Evolutionary conservation across 2,888 invertebrate genomes (phyloP), one percentile per base, ranked within the genome.

Genomic region (Biston stratarius): DNA sequence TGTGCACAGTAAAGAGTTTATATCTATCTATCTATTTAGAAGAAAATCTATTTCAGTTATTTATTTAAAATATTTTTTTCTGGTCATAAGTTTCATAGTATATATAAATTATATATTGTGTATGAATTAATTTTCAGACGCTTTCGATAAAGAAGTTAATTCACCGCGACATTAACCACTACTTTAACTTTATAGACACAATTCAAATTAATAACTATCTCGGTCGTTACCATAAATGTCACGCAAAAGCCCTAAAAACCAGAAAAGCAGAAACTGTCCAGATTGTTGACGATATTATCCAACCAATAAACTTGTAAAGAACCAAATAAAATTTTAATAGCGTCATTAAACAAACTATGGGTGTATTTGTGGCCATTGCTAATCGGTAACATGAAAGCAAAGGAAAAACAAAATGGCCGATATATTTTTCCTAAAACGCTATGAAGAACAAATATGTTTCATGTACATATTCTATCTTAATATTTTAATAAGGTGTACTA

Each of bases 231-330:
- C 38, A 67, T 67, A 67, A 67, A 67, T 36, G 66, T 67, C 66
- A 61, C 52, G 58, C 45, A 40, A 45, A 61, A 57, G 51, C 66
- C 52, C 38, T 66, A 47, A 66, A 66, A 66, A 42, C 55, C 60
- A 55, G 52, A 66, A 61, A 61, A 45, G 44, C 51, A 60, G 52
- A 51, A 61, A 56, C 65, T 36, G 44, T 42, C 61, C 61, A 61
- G 66, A 61, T 67, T 67, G 57, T 52, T 58, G n/a, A 65, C 55
- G 44, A 61, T 61, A 67, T 61, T 67, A 67, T 61, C 53, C 61
- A 6, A 67, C 66, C 61, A 61, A 61, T 67, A 61, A 61, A 67
- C 42, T 44, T 48, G 66, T 67, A 58, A 66, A 67, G 57, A 67
- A 67, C 15, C 44, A 67, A 58, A 67, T 67, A 67, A 67, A 61